Percentiles rank a stretch among this genome's conserved stretches.
Evolutionary conservation across 2,888 invertebrate genomes (phyloP).

Genomic region (Ptycholaimellus sp.): DNA sequence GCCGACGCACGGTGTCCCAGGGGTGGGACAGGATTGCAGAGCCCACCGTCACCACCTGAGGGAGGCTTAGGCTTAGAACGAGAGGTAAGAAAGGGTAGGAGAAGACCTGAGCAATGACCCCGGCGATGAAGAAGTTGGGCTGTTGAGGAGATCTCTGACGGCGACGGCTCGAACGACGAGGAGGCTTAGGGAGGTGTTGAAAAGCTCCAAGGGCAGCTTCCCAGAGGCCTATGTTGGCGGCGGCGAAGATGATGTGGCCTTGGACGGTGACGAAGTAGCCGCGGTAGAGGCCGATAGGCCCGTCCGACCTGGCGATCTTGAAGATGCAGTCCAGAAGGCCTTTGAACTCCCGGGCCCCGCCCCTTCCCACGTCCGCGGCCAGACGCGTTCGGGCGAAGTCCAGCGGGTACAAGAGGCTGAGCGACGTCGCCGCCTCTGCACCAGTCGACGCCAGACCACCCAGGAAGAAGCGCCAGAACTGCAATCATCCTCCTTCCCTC

Average conservation of each 20-base stretch:
- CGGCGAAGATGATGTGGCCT: conserved; percentile 67
- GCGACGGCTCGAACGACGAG: no score
- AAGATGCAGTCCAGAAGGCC: conserved; percentile 63
- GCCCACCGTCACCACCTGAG: conserved; percentile 54
- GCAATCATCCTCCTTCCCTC: no score
- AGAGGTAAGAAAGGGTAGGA: no score
- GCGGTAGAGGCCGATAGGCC: conserved; percentile 59
- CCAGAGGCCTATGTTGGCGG: conserved; percentile 81
- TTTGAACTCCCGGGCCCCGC: conserved; percentile 52
- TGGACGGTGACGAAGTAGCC: conserved; percentile 83
- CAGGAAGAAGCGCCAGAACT: conserved; percentile 43
- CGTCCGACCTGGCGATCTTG: conserved; percentile 56
- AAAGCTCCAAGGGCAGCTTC: conserved; percentile 51
- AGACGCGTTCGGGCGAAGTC: conserved; percentile 78
- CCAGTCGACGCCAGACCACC: conserved; percentile 66
- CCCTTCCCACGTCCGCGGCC: conserved; percentile 65
- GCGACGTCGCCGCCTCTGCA: conserved; percentile 72
- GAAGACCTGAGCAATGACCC: conserved; percentile 44
- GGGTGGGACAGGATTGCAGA: conserved; percentile 87
- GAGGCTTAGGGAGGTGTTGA: conserved; percentile 51
- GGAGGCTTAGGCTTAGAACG: no score
- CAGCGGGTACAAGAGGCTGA: conserved; percentile 77
- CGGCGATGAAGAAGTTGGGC: conserved; percentile 67
- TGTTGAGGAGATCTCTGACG: no score
- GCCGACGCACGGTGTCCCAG: conserved; percentile 75